Evolutionary conservation across 2,113 vertebrate species (phyloP).

Genomic region (Plotosus lineatus): DNA sequence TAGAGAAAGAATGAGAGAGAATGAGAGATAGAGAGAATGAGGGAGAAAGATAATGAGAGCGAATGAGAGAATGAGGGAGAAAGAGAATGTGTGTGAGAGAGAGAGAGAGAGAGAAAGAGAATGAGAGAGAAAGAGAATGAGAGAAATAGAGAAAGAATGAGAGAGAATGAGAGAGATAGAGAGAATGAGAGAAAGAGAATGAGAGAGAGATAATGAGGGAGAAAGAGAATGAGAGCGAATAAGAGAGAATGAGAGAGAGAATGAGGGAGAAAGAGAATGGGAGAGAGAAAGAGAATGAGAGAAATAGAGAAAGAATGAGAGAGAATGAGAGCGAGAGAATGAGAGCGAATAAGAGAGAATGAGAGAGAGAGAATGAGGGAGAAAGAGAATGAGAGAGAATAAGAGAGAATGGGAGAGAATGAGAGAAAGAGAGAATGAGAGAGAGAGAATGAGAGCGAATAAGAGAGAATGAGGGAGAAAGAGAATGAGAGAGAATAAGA

Average conservation of each 20-base stretch:
- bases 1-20: slow-evolving; percentile 21
- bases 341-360: too few relatives aligned
- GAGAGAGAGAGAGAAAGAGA: slow-evolving; percentile 13
- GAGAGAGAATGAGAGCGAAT: background rate
- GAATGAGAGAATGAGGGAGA: background rate
- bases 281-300: slow-evolving; percentile 14
- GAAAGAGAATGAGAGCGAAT: slow-evolving; percentile 13
- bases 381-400: slow-evolving; percentile 15
- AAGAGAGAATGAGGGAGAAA: background rate
- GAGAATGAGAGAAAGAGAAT: background rate
- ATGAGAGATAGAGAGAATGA: slow-evolving; percentile 12
- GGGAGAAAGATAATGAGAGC: slow-evolving; percentile 20
- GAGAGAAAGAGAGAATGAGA: background rate
- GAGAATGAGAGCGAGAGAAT: background rate
- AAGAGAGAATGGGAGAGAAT: slow-evolving; percentile 14
- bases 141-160: slow-evolving; percentile 26
- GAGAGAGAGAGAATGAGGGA: slow-evolving; percentile 19
- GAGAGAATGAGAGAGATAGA: background rate
- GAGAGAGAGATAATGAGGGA: slow-evolving; percentile 19
- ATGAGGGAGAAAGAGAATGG: slow-evolving; percentile 22
- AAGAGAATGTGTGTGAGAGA: background rate
- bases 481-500: slow-evolving; percentile 27
- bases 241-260: background rate
- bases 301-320: slow-evolving; percentile 25
- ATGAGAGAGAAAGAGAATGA: slow-evolving; percentile 16